Base-by-base conservation (phyloP, 2,113 vertebrate species). In the Speoplatyrhinus poulsoni region DNA sequence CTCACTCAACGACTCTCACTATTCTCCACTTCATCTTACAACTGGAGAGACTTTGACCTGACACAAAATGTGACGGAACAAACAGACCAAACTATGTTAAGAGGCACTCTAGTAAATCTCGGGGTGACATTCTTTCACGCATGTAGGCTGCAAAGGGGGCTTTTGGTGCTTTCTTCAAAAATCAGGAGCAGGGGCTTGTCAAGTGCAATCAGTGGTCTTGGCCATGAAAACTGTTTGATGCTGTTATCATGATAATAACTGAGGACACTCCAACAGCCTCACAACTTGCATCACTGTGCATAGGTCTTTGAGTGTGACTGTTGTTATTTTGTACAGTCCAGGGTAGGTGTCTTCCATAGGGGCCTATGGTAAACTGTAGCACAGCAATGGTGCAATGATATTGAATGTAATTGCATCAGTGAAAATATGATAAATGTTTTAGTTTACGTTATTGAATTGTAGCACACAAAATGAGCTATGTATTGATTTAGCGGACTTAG, bases 161-260 rank as follows among this genome's bases (percentile, higher is more conserved):
- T 86, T 88, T 90, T 89, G 88, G 90, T 86, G 86, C 85, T 80
- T 81, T 79, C 74, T 81, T 64, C 56, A 74, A 81, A 86, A 54
- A 46, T 52, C 60, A 56, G 57, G 67, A 73, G 57, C 26, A 72
- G 67, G 59, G 69, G 69, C 84, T 80, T 80, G 79, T 82, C 77
- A 82, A 92, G 83, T 84, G 84, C 84, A 85, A 84, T 90, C 82
- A 82, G 63, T 70, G 62, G 69, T 80, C 68, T 69, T 79, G 72
- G 79, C 69, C 74, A 73, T 61, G 64, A 56, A 72, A 83, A 80
- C 55, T 70, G 76, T 79, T 79, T 81, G 67, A 85, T 68, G 68
- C 68, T 49, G 83, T 87, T 88, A 79, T 87, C 70, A 88, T 83
- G 76, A 85, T 89, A 84, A 88, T 85, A 80, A 76, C 60, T 72